Evolutionary conservation across 2,797 vertebrate genomes (phyloP), one percentile per base, ranked within the genome.

Genomic region (Crenichthys baileyi): DNA sequence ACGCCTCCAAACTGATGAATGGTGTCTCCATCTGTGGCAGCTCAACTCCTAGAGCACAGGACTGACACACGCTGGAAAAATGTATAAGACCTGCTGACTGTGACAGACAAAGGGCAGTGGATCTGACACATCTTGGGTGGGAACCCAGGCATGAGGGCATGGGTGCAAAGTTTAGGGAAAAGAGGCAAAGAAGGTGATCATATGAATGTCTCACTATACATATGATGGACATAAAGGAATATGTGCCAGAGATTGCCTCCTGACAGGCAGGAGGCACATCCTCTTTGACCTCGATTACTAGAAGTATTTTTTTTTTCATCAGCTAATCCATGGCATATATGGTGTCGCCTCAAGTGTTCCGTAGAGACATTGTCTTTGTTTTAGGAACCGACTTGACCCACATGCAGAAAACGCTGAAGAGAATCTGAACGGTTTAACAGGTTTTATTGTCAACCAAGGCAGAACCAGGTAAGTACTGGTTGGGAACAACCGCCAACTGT

Each of bases 221-320:
- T 72, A 63, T 90, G 93, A 94, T 78, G 39, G 92, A 85, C 88
- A 86, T 75, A 70, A 60, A 46, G 91, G 89, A 83, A 87, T 92
- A 88, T 86, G 60, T 76, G 76, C 86, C 84, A 79, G 84, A n/a
- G 89, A 93, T 86, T 89, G 89, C 70, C 88, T 88, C 83, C 81
- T 93, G 91, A 93, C 91, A 89, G 93, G 92, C 88, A 91, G 88
- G 90, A 90, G 81, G 88, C 84, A 90, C 87, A 81, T 95, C 93
- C 90, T 92, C 80, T 93, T 92, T 93, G 92, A 94, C 92, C 94
- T 94, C 91, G 95, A 94, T 95, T 95, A 95, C 88, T 85, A 84
- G 90, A 94, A 93, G 93, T 94, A 89, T 94, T 36, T 0, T 94
- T 80, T 83, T 89, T 86, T 93, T 89, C 88, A 85, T 80, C 81